These are phyloP conservation scores for Perizoma affinitatum DNA, from an alignment of 2,888 invertebrate species.

Conservation along the genomic window DNA sequence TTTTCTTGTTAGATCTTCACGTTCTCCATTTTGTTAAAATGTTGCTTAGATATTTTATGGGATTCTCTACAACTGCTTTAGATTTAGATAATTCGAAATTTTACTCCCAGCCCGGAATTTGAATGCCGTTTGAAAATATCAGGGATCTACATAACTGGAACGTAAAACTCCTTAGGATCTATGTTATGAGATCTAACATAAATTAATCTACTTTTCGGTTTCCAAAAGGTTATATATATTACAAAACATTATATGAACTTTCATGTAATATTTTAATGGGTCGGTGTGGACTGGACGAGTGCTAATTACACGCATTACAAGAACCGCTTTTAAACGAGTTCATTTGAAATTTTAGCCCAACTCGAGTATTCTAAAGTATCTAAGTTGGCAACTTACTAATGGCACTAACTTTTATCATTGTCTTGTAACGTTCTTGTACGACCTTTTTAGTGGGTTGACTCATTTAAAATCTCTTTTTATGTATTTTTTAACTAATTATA, in stretches of 20 bases:
- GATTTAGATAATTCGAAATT: no score
- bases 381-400: slow-evolving; percentile 46
- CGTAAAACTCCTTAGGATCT: no score
- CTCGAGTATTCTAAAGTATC: slow-evolving; percentile 38
- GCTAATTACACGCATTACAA: slow-evolving; percentile 41
- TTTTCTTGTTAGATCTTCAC: background rate
- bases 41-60: no score
- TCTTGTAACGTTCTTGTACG: slow-evolving; percentile 34
- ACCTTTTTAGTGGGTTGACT: slow-evolving; percentile 16
- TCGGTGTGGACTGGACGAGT: slow-evolving; percentile 23
- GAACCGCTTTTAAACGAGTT: slow-evolving; percentile 32
- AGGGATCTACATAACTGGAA: no score
- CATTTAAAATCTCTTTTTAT: slow-evolving; percentile 1
- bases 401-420: slow-evolving; percentile 46
- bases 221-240: background rate
- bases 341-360: slow-evolving; percentile 43
- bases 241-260: slow-evolving; percentile 2
- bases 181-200: no score
- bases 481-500: no score
- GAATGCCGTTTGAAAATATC: no score
- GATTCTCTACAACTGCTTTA: no score
- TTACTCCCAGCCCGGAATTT: no score
- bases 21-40: no score
- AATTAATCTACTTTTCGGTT: no score
- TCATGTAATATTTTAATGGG: slow-evolving; percentile 19